These are phyloP conservation scores for Steinernema hermaphroditum DNA, from an alignment of 2,888 invertebrate species.

Conservation along the genomic window DNA sequence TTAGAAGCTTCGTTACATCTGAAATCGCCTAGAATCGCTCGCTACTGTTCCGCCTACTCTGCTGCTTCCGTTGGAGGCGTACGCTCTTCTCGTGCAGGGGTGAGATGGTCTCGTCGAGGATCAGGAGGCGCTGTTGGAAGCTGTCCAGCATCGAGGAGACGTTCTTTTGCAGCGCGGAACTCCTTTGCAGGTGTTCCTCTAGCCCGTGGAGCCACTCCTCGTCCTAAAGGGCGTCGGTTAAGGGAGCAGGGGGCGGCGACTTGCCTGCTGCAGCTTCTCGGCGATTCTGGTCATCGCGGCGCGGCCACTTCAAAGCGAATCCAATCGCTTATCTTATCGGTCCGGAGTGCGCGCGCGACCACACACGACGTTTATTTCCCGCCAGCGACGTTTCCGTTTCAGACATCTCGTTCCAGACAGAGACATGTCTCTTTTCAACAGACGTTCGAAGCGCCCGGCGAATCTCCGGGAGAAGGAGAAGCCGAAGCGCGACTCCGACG, in stretches of 20 bases:
- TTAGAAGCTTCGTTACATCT: slow-evolving; percentile 89
- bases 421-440: not conserved
- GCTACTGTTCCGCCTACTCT: slow-evolving; percentile 54
- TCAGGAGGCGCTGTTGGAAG: slow-evolving; percentile 53
- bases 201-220: slow-evolving; percentile 63
- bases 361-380: not conserved
- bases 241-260: too few species aligned
- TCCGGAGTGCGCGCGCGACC: not conserved
- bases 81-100: slow-evolving; percentile 63
- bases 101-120: slow-evolving; percentile 57
- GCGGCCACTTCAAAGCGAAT: not conserved
- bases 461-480: slow-evolving; percentile 9
- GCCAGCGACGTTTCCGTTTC: not conserved
- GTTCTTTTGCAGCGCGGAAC: slow-evolving; percentile 44
- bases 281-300: not conserved
- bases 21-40: slow-evolving; percentile 37
- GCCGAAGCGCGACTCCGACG: not conserved
- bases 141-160: slow-evolving; percentile 43
- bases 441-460: not conserved
- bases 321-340: slow-evolving; percentile 1
- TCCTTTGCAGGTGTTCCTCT: slow-evolving; percentile 51
- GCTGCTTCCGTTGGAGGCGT: slow-evolving; percentile 61
- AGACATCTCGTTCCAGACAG: not conserved
- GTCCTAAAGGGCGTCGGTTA: slow-evolving; percentile 46
- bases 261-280: slow-evolving; percentile 27